These are phyloP conservation scores for Harpagus bidentatus DNA, from an alignment of 2,113 vertebrate species.

Conservation along the genomic window DNA sequence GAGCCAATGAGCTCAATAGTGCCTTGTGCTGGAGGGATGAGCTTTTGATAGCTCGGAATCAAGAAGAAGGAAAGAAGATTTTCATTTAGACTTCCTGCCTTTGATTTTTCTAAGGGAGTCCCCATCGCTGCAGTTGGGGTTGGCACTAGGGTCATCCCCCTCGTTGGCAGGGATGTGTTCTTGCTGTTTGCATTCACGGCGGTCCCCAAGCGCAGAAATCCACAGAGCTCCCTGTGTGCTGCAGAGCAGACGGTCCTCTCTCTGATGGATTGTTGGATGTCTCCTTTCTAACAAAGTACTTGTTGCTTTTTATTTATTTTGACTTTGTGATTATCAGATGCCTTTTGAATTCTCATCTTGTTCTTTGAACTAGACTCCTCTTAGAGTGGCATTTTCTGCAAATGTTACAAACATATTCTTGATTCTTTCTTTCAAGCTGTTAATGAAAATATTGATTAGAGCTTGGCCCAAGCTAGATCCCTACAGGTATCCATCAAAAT, in stretches of 20 bases:
- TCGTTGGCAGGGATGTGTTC: rapidly evolving
- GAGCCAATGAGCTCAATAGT: neutral
- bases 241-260: neutral
- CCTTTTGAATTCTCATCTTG: neutral
- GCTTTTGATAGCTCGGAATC: neutral
- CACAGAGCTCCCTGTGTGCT: neutral
- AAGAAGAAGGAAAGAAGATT: neutral
- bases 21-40: neutral
- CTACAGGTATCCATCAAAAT: neutral
- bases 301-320: neutral
- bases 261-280: neutral
- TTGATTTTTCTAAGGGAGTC: neutral
- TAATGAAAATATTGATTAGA: neutral
- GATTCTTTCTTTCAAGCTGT: neutral
- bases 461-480: neutral
- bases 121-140: neutral
- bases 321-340: neutral
- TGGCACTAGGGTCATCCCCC: rapidly evolving
- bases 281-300: neutral
- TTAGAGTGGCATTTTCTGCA: neutral
- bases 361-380: neutral
- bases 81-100: neutral
- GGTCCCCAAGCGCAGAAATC: neutral
- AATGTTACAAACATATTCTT: neutral
- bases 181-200: neutral